Base-by-base conservation (phyloP, 2,888 invertebrate genomes). In the Sesia bembeciformis region DNA sequence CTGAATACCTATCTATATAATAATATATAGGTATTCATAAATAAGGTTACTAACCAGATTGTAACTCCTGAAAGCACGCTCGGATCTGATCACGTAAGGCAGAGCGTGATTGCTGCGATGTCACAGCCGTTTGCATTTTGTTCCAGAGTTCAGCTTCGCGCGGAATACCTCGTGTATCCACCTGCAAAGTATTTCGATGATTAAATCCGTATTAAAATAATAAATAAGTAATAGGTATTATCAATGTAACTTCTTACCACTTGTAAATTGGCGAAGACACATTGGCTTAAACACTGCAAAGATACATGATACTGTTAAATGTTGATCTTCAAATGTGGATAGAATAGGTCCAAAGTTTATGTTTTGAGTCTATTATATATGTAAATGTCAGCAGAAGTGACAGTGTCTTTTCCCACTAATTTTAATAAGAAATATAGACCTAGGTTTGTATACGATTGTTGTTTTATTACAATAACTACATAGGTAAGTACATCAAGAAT, bases 211-310 rank as follows among this genome's bases (percentile, higher is more conserved):
- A 41, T 39, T n/a, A 46, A 5, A 5, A 50, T 39, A 55, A 53
- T 54, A 40, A 49, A 40, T 38, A 42, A 3, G 5, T 42, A 42
- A 42, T 42, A n/a, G n/a, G n/a, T n/a, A 23, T 23, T 23, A 23
- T 23, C 23, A 23, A 23, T 1, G 23, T 23, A 23, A 23, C 1
- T 50, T 50, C 87, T 84, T 72, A 90, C 90, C 70, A 89, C 80
- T 80, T 89, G 84, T 55, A 90, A 77, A 72, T 90, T 88, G 39
- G 87, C 84, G 66, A 90, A 90, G 49, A 90, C 84, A 67, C 90
- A 90, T 63, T 90, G 90, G 61, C 88, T 89, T 52, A 90, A 80
- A 57, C 90, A 90, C 90, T 90, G 81, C 52, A 85, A 84, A 65
- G 55, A 59, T 46, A 3, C 5, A 23, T 2, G 23, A 23, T 23